Conservation (phyloP, 1,140 invertebrate genomes). For the Papilio xuthus region DNA sequence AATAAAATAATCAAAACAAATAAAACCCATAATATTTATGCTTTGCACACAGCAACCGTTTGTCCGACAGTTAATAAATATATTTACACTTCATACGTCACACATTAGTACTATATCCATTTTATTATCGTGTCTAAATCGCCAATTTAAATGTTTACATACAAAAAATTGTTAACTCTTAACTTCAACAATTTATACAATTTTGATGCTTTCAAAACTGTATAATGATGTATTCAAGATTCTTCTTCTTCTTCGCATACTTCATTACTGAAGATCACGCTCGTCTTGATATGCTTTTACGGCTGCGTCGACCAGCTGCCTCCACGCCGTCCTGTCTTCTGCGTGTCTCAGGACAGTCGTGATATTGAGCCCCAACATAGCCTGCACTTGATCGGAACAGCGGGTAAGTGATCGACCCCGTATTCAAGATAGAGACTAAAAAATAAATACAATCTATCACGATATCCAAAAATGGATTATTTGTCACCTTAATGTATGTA, state of each 20-base stretch:
- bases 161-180: not conserved
- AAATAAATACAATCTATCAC: too few species aligned
- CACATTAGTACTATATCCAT: conserved; percentile 1
- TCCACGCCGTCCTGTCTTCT: too few species aligned
- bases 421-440: too few species aligned
- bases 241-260: too few species aligned
- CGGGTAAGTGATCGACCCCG: too few species aligned
- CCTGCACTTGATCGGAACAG: too few species aligned
- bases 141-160: not conserved
- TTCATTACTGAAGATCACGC: too few species aligned
- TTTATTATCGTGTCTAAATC: conserved; percentile 3
- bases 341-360: too few species aligned
- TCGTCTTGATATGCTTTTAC: too few species aligned
- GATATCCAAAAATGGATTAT: not conserved
- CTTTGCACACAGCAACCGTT: not conserved
- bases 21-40: conserved; percentile 8
- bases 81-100: not conserved
- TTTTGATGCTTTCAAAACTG: not conserved
- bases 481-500: not conserved
- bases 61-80: conserved; percentile 2
- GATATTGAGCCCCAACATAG: too few species aligned
- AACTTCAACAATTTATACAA: not conserved
- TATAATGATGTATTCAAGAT: not conserved
- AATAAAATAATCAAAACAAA: conserved; percentile 6
- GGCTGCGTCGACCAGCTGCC: too few species aligned